These are phyloP conservation scores for Henricia sp. DNA, from an alignment of 53 echinoderm and acorn worm species.

Conservation along the genomic window DNA sequence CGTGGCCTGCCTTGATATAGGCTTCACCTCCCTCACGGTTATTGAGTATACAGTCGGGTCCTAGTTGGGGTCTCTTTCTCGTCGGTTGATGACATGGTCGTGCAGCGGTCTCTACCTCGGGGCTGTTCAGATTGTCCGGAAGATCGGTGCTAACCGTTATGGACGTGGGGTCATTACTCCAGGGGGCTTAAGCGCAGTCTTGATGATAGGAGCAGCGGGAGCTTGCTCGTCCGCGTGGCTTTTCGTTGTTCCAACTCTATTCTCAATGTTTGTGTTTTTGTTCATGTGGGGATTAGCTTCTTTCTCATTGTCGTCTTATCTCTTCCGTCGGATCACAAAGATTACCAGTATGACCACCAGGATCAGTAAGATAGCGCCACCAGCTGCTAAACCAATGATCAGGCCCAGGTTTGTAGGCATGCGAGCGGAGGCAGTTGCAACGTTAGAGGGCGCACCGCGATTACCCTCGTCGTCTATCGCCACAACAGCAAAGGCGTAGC, in stretches of 20 bases:
- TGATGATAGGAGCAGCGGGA: no score
- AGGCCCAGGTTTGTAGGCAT: background rate
- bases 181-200: no score
- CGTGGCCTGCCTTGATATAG: slow-evolving; percentile 38
- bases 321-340: no score
- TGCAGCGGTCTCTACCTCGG: background rate
- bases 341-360: no score
- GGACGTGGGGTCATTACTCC: no score
- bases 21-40: slow-evolving; percentile 54
- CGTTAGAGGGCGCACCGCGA: slow-evolving; percentile 77
- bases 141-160: no score
- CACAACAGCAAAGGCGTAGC: slow-evolving; percentile 75
- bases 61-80: slow-evolving; percentile 37
- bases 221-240: no score
- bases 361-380: no score
- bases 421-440: slow-evolving; percentile 66
- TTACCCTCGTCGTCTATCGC: slow-evolving; percentile 86
- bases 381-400: background rate
- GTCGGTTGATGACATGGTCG: slow-evolving; percentile 4
- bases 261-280: no score
- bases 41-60: slow-evolving; percentile 36
- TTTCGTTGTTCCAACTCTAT: no score
- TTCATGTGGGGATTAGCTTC: no score
- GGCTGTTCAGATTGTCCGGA: background rate
- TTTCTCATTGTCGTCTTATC: no score